Conservation (phyloP, 2,797 vertebrate genomes). For the Sternotherus odoratus region DNA sequence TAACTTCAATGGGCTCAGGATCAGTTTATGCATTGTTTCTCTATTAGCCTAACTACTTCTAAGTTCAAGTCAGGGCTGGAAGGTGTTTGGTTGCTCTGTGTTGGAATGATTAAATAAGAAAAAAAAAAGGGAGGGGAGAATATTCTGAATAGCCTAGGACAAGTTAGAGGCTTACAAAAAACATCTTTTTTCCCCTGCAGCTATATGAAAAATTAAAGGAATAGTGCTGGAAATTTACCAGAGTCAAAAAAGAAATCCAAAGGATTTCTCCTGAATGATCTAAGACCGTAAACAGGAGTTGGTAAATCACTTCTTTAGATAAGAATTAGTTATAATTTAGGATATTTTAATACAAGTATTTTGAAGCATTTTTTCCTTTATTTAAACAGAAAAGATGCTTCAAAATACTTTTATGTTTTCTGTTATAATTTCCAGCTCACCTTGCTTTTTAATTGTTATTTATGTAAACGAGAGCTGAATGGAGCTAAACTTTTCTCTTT, state of each 20-base stretch:
- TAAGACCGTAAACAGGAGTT: neutral
- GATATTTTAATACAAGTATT: neutral
- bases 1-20: neutral
- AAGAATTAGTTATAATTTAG: neutral
- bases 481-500: neutral
- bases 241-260: neutral
- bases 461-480: neutral
- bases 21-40: neutral
- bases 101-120: neutral
- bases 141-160: neutral
- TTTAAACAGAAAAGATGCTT: neutral
- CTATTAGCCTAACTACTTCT: neutral
- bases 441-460: neutral
- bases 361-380: conserved; percentile 7
- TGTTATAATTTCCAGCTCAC: neutral
- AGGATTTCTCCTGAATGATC: neutral
- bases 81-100: neutral
- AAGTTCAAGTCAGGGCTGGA: neutral
- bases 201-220: neutral
- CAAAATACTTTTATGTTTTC: neutral
- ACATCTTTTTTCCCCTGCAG: neutral
- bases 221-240: conserved; percentile 1
- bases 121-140: neutral
- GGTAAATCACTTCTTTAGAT: neutral
- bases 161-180: neutral